A percentile compares a stretch with the other conserved stretches of the same genome.
phyloP scores from a whole-genome alignment of 1,140 invertebrate species.

The Gonatopus flavifemur region DNA sequence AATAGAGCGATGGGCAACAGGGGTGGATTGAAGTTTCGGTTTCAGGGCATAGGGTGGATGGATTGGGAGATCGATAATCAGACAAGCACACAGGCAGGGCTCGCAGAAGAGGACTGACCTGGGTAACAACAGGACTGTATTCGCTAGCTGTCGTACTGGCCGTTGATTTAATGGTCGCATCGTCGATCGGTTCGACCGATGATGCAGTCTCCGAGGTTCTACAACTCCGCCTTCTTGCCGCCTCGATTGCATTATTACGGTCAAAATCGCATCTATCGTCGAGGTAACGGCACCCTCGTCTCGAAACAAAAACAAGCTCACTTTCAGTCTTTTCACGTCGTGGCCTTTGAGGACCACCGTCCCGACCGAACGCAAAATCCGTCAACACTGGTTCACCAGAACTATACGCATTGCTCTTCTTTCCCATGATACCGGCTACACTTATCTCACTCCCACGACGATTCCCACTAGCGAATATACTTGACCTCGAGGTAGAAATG shows the following conservation, averaged over 20 bases:
- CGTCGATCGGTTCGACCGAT: slow-evolving; percentile 33
- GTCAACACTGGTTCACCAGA: slow-evolving; percentile 70
- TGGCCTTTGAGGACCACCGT: slow-evolving; percentile 61
- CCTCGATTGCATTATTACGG: slow-evolving; percentile 45
- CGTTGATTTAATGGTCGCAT: slow-evolving; percentile 51
- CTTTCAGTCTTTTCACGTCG: slow-evolving; percentile 84
- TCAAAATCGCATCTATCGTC: slow-evolving; percentile 56
- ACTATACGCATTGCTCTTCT: slow-evolving; percentile 48
- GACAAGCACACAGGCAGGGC: slow-evolving; percentile 48
- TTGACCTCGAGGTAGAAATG: no score
- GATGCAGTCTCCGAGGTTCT: slow-evolving; percentile 51
- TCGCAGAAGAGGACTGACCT: slow-evolving; percentile 48
- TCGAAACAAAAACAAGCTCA: slow-evolving; percentile 71
- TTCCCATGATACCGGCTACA: slow-evolving; percentile 49
- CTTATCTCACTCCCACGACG: slow-evolving; percentile 63
- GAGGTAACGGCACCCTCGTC: no score
- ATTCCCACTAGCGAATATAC: slow-evolving; percentile 65
- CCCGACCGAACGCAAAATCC: slow-evolving; percentile 68
- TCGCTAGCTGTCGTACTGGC: slow-evolving; percentile 55
- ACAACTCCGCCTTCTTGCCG: slow-evolving; percentile 56
- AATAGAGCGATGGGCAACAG: not conserved
- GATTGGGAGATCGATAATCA: slow-evolving; percentile 15
- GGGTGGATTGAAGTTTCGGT: not conserved
- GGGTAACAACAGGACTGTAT: slow-evolving; percentile 51
- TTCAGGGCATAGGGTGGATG: not conserved